Percentiles rank a stretch among this genome's conserved stretches.
Evolutionary conservation across 2,113 vertebrate genomes (phyloP).

Genomic region (Hyperoodon ampullatus): DNA sequence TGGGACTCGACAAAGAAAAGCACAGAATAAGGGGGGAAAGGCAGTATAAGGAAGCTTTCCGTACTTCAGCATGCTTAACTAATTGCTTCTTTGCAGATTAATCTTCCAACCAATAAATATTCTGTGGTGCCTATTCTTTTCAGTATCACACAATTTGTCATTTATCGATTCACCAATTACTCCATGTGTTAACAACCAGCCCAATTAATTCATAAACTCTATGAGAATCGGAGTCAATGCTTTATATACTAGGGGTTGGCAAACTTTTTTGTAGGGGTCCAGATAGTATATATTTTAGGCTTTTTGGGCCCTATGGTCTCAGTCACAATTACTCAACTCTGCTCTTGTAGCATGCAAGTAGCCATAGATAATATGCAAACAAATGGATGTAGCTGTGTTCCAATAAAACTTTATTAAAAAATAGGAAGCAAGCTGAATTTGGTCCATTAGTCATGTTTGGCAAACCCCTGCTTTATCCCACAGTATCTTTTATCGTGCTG

Average conservation of each 20-base stretch:
- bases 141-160: neutral
- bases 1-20: neutral
- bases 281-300: neutral
- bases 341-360: neutral
- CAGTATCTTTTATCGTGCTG: neutral
- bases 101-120: neutral
- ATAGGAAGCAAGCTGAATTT: neutral
- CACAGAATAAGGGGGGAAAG: neutral
- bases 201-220: neutral
- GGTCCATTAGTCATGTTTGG: neutral
- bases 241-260: neutral
- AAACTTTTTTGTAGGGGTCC: neutral
- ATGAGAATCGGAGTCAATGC: neutral
- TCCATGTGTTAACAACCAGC: neutral
- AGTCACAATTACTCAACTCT: neutral
- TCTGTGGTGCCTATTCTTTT: neutral
- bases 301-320: neutral
- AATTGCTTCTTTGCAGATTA: neutral
- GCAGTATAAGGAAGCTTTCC: neutral
- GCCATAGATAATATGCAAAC: neutral
- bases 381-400: neutral
- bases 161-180: neutral
- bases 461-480: neutral
- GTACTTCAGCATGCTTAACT: neutral
- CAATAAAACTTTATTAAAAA: conserved; percentile 16